Evolutionary conservation across 1,140 invertebrate genomes (phyloP).

Genomic region (Caenorhabditis briggsae): DNA sequence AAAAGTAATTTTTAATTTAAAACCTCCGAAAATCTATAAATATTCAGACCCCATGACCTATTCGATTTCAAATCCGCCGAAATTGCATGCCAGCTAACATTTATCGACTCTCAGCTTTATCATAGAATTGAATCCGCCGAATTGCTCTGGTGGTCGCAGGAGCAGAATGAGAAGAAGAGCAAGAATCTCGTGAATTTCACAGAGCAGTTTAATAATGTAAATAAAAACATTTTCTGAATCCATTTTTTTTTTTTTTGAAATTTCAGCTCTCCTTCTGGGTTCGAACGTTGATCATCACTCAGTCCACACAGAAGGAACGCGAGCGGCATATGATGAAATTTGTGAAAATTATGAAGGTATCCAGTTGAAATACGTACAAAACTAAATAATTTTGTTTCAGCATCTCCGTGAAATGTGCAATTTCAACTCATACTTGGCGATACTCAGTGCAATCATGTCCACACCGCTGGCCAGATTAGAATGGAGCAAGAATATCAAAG

Average conservation of each 20-base stretch:
- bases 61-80: slow-evolving; percentile 68
- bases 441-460: slow-evolving; percentile 95
- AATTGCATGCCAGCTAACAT: slow-evolving; percentile 96
- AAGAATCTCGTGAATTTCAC: slow-evolving; percentile 96
- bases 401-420: slow-evolving; percentile 93
- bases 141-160: slow-evolving; percentile 94
- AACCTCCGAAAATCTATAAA: background rate
- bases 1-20: slow-evolving; percentile 30
- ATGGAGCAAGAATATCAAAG: slow-evolving; percentile 80
- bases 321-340: slow-evolving; percentile 96
- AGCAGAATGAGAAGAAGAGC: slow-evolving; percentile 95
- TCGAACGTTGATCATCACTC: slow-evolving; percentile 85
- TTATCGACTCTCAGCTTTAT: slow-evolving; percentile 94
- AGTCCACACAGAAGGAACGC: slow-evolving; percentile 90
- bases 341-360: slow-evolving; percentile 97
- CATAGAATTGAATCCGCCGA: slow-evolving; percentile 94
- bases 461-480: slow-evolving; percentile 93
- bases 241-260: background rate
- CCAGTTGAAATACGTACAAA: slow-evolving; percentile 12
- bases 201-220: slow-evolving; percentile 96
- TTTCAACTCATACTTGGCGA: slow-evolving; percentile 96
- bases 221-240: no score
- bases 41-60: slow-evolving; percentile 63
- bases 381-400: slow-evolving; percentile 70
- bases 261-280: slow-evolving; percentile 92